Evolutionary conservation across 2,888 invertebrate genomes (phyloP), one percentile per base, ranked within the genome.

Genomic region (Xestia sexstrigata): DNA sequence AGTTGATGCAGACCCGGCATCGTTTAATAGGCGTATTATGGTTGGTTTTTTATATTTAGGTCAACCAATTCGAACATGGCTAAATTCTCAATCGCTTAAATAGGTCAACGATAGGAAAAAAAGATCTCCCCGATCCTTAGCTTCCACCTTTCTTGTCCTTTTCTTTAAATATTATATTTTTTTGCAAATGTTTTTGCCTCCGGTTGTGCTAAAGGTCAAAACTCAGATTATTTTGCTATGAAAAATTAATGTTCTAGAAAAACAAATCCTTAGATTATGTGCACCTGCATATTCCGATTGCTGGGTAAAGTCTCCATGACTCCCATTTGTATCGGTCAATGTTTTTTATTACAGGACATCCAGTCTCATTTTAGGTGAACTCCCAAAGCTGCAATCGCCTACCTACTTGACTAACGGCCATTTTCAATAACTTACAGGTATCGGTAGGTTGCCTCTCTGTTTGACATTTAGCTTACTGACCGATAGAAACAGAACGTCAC

Each of bases 101-200:
- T 55, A 55, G n/a, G 55, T n/a, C 55, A 55, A 49, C 55, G n/a
- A 55, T 13, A 55, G n/a, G n/a, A n/a, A 55, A 55, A 55, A n/a
- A n/a, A 5, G 35, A 35, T n/a, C 17, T 13, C 1, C 4, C 23
- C 23, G 0, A 30, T 0, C 2, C 8, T 23, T 26, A 7, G 35
- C 6, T 47, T 35, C 9, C 45, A 20, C 9, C 13, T 72, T 15
- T 39, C 15, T 15, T 23, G 2, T 15, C 17, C 26, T 42, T 0
- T n/a, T 30, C 0, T 52, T n/a, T 30, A 7, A 6, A 30, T 49
- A 49, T 30, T 26, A 9, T 6, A 2, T 55, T 55, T 55, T 26
- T 26, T 55, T 20, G 20, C 17, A 17, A 45, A 63, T 30, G 1
- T 45, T 17, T 17, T 35, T 26, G 39, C n/a, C 20, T 8, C 20